phyloP scores from a whole-genome alignment of 2,888 invertebrate genomes.

The Pachycephus smyrnensis region DNA sequence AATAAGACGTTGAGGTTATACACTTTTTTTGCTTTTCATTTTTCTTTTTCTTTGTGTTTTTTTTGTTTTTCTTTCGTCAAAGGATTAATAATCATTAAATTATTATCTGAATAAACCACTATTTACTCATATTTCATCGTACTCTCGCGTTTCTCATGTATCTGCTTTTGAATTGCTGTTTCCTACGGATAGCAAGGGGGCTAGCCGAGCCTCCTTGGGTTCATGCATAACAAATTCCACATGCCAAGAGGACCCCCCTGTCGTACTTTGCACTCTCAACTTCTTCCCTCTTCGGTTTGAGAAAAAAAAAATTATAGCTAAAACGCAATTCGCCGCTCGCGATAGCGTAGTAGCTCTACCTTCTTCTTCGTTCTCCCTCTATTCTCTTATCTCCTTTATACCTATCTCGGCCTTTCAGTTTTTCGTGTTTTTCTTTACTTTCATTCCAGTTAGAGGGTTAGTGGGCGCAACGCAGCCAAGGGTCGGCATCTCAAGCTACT shows the following conservation, averaged over 20 bases:
- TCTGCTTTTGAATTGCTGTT: conserved; percentile 30
- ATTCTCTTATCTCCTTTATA: conserved; percentile 5
- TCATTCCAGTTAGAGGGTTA: conserved; percentile 54
- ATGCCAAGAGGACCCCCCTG: conserved; percentile 65
- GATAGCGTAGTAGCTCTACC: conserved; percentile 21
- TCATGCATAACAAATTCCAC: conserved; percentile 68
- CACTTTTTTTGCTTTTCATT: conserved; percentile 32
- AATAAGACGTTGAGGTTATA: conserved; percentile 47
- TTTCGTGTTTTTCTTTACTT: conserved; percentile 16
- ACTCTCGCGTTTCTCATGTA: conserved; percentile 30
- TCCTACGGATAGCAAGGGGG: conserved; percentile 54
- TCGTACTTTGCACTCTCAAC: conserved; percentile 31
- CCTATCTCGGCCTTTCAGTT: conserved; percentile 10
- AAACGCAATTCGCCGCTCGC: conserved; percentile 17
- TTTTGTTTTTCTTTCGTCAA: conserved; percentile 35
- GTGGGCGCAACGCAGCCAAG: conserved; percentile 60
- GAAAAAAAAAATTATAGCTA: conserved; percentile 18
- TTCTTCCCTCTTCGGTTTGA: conserved; percentile 5
- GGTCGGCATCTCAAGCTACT: conserved; percentile 63
- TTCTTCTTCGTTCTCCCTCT: conserved; percentile 25
- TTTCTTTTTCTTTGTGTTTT: conserved; percentile 25
- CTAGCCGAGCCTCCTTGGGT: conserved; percentile 63
- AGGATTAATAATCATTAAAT: conserved; percentile 54
- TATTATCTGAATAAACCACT: conserved; percentile 58
- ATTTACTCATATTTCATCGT: conserved; percentile 39